Conservation (phyloP, 2,113 vertebrate species). For the Silurus glanis region DNA sequence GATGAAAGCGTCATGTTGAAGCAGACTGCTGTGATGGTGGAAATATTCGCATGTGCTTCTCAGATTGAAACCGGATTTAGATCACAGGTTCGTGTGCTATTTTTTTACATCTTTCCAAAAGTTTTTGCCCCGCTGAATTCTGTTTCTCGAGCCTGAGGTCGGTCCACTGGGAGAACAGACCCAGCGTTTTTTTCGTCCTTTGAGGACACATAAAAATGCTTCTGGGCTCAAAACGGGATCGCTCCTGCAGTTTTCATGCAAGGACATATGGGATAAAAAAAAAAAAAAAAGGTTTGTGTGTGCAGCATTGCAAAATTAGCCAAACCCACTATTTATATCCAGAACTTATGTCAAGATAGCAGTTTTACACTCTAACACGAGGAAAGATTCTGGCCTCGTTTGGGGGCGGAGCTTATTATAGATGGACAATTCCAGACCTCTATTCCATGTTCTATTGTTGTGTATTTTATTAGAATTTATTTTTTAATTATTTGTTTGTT, state of each 20-base stretch:
- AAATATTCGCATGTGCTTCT: neutral
- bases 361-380: neutral
- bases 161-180: constrained; percentile 28
- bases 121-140: constrained; percentile 6
- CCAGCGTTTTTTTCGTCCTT: constrained; percentile 22
- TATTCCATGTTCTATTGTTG: neutral
- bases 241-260: constrained; percentile 15
- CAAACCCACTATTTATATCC: constrained; percentile 10
- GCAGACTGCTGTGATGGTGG: neutral
- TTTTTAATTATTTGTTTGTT: too few relatives aligned
- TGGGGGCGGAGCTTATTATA: constrained; percentile 2
- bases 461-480: neutral
- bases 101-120: neutral
- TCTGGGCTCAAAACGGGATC: neutral
- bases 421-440: neutral
- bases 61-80: neutral
- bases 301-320: neutral
- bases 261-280: constrained; percentile 20
- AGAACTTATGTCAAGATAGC: neutral
- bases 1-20: too few relatives aligned
- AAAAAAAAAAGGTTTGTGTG: neutral
- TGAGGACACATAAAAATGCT: constrained; percentile 28
- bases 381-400: neutral
- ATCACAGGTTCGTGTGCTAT: neutral
- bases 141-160: neutral